A percentile compares a stretch with the other conserved stretches of the same genome.
These are phyloP conservation scores for Agrotis ipsilon DNA, from an alignment of 2,888 invertebrate species.

Conservation along the genomic window DNA sequence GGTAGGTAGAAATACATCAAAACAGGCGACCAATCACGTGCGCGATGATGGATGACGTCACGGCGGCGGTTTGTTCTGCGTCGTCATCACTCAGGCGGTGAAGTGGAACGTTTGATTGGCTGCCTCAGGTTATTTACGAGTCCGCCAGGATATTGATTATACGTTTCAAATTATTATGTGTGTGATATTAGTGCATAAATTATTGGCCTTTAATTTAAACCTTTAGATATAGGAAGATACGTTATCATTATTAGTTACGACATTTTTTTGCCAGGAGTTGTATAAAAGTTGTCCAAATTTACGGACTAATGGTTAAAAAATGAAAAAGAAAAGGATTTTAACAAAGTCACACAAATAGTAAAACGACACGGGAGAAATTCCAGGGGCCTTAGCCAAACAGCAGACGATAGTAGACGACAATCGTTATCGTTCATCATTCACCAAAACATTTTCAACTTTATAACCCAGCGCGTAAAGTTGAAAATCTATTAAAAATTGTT, in stretches of 20 bases:
- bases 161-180: background rate
- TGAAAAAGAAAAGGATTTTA: too few species aligned
- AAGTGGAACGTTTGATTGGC: constrained; percentile 29
- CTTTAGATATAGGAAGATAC: background rate
- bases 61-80: constrained; percentile 18
- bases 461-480: too few species aligned
- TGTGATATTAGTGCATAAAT: background rate
- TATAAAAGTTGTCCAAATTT: too few species aligned
- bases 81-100: constrained; percentile 31
- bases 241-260: background rate
- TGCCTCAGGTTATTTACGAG: constrained; percentile 22
- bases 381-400: too few species aligned
- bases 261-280: too few species aligned
- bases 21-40: constrained; percentile 33
- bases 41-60: constrained; percentile 52
- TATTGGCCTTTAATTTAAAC: background rate
- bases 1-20: background rate
- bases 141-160: constrained; percentile 1
- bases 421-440: too few species aligned
- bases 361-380: too few species aligned
- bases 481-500: too few species aligned
- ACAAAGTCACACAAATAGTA: too few species aligned
- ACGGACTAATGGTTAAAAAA: too few species aligned
- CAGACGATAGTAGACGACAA: too few species aligned
- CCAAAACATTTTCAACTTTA: too few species aligned